Base-by-base conservation (phyloP, 30 jellyfish, hydroid and myxozoan genomes). In the Nemopilema nomurai region DNA sequence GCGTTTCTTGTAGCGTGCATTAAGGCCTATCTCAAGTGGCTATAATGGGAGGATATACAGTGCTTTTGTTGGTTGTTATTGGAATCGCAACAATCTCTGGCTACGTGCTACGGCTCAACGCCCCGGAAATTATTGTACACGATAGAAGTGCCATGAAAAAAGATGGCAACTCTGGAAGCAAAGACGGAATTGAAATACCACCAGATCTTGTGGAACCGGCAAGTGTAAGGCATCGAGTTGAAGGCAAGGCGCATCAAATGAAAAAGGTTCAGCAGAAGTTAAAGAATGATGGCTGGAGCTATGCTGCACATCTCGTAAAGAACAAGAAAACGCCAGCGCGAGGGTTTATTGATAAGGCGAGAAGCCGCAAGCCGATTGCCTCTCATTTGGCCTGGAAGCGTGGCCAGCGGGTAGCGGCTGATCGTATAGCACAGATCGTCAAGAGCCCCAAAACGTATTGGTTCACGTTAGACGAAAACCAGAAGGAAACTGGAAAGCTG, bases 21-120 rank as follows among this genome's bases (percentile, higher is more conserved):
- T 41, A 3, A 13, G 57, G 13, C 9, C 57, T 6, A 13, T 41
- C 6, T 3, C 57, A 13, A 41, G 57, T 41, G 6, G 13, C 57
- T 41, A 41, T 41, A 13, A 41, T 41, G 57, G 57, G 13, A 13
- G 13, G 13, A 41, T 41, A 3, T 41, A 13, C 57, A 3, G 6
- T 41, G 57, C 13, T 41, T 6, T 6, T 41, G 57, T 41, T 41
- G 57, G 9, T 41, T 13, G 6, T 13, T 41, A 41, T 13, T 41
- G 13, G 9, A 41, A 3, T 41, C 13, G 13, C 57, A 6, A 41
- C 57, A 41, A 13, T 41, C 57, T 41, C 9, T 41, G 13, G 57
- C 57, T 70, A 70, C 80, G 80, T 70, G 16, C 50, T 70, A 8
- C 62, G 64, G 26, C 49, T 70, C 16, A 70, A 70, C 27, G 80